These are phyloP conservation scores for Trachelus stipa DNA, from an alignment of 2,888 invertebrate species.

Conservation along the genomic window DNA sequence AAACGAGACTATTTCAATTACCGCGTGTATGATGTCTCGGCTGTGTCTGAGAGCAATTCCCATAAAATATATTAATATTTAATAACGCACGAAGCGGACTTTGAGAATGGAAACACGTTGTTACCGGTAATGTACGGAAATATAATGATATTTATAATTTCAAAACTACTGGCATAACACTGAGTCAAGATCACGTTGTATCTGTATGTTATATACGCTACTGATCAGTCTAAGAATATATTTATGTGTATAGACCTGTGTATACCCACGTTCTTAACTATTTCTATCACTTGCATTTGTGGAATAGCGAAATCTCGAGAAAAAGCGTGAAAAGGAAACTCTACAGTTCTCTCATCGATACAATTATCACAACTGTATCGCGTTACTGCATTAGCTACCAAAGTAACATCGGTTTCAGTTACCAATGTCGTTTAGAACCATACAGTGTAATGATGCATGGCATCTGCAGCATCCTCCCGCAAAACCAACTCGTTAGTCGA, in stretches of 20 bases:
- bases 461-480: not conserved
- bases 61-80: not conserved
- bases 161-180: not conserved
- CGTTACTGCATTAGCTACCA: not conserved
- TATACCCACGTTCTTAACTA: not conserved
- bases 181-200: not conserved
- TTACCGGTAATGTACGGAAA: not conserved
- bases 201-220: not conserved
- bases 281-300: not conserved
- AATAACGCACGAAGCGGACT: not conserved
- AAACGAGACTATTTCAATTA: not conserved
- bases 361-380: not conserved
- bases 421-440: not conserved
- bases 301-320: not conserved
- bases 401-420: not conserved
- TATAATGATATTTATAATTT: not conserved
- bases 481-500: not conserved
- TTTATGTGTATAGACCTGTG: not conserved
- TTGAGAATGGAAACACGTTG: not conserved
- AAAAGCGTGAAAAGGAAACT: not conserved
- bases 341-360: not conserved
- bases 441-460: not conserved
- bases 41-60: not conserved
- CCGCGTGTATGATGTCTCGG: no score
- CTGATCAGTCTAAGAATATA: not conserved